Percentiles rank a stretch among this genome's conserved stretches.
These are phyloP conservation scores for Sphaerophoria rueppellii DNA, from an alignment of 2,888 invertebrate genomes.

Conservation along the genomic window DNA sequence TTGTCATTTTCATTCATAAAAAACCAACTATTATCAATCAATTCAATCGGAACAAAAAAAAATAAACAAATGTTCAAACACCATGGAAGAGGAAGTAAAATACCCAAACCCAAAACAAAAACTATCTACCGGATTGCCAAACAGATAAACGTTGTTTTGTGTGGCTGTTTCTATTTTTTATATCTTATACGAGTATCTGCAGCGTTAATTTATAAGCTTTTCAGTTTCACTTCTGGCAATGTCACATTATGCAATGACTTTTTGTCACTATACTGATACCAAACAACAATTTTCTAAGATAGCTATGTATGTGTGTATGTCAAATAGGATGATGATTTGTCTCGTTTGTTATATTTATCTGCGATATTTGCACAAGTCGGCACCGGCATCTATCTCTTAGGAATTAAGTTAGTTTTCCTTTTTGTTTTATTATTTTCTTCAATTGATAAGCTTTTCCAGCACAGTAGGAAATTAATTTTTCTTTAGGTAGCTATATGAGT, in stretches of 20 bases:
- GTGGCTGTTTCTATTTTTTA: too few species aligned
- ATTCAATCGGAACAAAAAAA: background rate
- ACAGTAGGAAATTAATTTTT: conserved; percentile 50
- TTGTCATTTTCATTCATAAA: too few species aligned
- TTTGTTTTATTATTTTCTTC: conserved; percentile 38
- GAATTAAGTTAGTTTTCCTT: background rate
- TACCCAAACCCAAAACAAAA: background rate
- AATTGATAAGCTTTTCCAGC: conserved; percentile 62
- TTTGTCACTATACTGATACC: too few species aligned
- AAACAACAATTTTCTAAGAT: too few species aligned
- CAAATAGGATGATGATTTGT: conserved; percentile 20
- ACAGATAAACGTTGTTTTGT: conserved; percentile 4
- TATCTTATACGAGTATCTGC: background rate
- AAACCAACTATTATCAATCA: background rate
- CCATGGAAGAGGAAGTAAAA: background rate
- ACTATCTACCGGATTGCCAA: conserved; percentile 31
- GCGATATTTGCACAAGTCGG: conserved; percentile 23
- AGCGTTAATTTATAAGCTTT: conserved; percentile 41
- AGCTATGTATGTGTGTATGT: background rate
- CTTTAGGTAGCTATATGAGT: too few species aligned
- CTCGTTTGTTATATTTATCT: conserved; percentile 21
- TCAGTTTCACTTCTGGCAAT: conserved; percentile 47
- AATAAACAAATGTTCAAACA: background rate
- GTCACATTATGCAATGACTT: conserved; percentile 51
- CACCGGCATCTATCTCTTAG: background rate